phyloP scores from a whole-genome alignment of 2,797 vertebrate species.

The Sebastes nivosus region DNA sequence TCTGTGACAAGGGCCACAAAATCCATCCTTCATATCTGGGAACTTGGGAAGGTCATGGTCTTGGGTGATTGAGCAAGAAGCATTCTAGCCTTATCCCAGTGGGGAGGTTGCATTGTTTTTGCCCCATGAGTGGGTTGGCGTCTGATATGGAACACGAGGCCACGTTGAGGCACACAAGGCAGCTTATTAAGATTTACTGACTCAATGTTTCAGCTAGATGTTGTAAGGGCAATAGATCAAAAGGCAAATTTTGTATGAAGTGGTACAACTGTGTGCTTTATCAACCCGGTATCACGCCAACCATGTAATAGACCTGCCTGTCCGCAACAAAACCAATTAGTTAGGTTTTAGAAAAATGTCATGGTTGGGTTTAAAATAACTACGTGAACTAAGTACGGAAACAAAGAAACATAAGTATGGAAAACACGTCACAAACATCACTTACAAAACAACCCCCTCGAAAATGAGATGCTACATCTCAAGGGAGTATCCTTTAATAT shows the following conservation, averaged over 20 bases:
- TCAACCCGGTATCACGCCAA: too few species aligned
- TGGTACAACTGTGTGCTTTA: background rate
- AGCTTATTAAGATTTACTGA: background rate
- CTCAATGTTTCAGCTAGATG: background rate
- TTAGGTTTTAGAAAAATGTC: too few species aligned
- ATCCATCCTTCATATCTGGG: conserved; percentile 2
- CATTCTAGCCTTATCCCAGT: background rate
- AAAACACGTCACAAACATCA: too few species aligned
- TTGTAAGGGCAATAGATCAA: background rate
- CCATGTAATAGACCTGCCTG: too few species aligned
- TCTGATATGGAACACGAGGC: background rate
- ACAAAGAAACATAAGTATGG: too few species aligned
- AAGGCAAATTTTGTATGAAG: background rate
- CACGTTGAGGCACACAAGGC: background rate
- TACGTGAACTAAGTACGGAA: too few species aligned
- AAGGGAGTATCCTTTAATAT: too few species aligned
- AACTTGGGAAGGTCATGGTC: conserved; percentile 9
- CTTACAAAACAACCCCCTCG: too few species aligned
- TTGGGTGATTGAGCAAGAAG: background rate
- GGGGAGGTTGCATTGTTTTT: conserved; percentile 7
- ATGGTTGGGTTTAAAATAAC: too few species aligned
- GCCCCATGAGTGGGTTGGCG: background rate
- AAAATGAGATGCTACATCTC: too few species aligned
- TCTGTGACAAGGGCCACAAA: background rate
- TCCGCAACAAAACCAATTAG: too few species aligned